A percentile compares a stretch with the other conserved stretches of the same genome.
Conservation (phyloP, 2,113 vertebrate species). For the Arvicanthis niloticus region DNA sequence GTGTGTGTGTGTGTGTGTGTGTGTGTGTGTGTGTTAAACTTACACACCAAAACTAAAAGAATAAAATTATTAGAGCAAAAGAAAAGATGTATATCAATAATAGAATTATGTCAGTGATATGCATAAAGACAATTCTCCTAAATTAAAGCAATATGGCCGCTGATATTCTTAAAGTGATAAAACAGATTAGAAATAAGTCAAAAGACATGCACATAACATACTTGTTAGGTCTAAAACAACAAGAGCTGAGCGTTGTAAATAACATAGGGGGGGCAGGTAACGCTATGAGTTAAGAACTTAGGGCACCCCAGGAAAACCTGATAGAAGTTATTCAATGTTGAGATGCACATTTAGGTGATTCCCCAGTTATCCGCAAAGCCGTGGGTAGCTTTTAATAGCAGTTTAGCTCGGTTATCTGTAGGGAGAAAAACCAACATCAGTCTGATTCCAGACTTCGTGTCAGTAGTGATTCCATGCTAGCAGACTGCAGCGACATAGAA, state of each 20-base stretch:
- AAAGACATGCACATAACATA: conserved; percentile 67
- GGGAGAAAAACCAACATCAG: neutral
- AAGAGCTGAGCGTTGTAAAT: neutral
- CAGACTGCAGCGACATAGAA: neutral
- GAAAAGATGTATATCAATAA: neutral
- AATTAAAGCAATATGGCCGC: neutral
- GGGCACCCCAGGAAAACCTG: neutral
- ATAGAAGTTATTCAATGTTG: neutral
- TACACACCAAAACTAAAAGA: neutral
- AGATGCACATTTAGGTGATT: neutral
- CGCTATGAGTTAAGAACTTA: neutral
- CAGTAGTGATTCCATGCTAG: neutral
- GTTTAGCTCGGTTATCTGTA: neutral
- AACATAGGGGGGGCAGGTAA: neutral
- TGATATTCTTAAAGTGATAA: neutral
- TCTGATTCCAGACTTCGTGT: neutral
- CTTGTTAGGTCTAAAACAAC: neutral
- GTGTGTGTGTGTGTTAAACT: neutral
- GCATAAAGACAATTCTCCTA: neutral
- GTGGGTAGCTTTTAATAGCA: neutral
- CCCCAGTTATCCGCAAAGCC: neutral
- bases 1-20: neutral
- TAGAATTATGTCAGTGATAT: neutral
- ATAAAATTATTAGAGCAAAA: conserved; percentile 31
- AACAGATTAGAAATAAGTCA: neutral